Conservation (phyloP, 2,888 invertebrate species). For the Nasonovia ribisnigri region DNA sequence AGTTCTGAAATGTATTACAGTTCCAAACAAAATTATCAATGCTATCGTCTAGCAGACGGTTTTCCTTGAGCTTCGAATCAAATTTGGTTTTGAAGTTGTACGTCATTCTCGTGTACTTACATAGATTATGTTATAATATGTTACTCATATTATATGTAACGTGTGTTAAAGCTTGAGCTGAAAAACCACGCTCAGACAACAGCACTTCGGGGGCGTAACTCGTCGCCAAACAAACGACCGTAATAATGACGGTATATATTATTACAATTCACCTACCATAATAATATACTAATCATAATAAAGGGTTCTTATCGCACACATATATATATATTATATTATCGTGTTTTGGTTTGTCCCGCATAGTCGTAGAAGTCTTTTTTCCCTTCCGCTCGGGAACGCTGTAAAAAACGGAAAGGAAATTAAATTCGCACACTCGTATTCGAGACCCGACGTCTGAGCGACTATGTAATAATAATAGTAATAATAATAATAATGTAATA, state of each 20-base stretch:
- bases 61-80: not conserved
- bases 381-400: not conserved
- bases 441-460: not conserved
- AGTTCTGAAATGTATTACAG: not conserved
- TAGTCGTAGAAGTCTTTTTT: not conserved
- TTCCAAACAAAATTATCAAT: not conserved
- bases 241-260: not conserved
- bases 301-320: not conserved
- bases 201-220: not conserved
- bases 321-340: not conserved
- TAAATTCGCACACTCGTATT: constrained; percentile 4
- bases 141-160: too few species aligned
- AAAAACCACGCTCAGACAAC: not conserved
- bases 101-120: not conserved
- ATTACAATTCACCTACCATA: not conserved
- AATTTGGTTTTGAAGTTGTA: not conserved
- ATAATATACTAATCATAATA: not conserved
- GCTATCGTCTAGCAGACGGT: not conserved
- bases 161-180: not conserved
- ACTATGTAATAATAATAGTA: constrained; percentile 1
- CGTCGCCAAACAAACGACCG: not conserved
- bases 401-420: constrained; percentile 20
- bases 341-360: not conserved
- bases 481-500: not conserved
- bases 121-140: too few species aligned